These are phyloP conservation scores for Podarcis lilfordi DNA, from an alignment of 2,797 vertebrate genomes.

Conservation along the genomic window DNA sequence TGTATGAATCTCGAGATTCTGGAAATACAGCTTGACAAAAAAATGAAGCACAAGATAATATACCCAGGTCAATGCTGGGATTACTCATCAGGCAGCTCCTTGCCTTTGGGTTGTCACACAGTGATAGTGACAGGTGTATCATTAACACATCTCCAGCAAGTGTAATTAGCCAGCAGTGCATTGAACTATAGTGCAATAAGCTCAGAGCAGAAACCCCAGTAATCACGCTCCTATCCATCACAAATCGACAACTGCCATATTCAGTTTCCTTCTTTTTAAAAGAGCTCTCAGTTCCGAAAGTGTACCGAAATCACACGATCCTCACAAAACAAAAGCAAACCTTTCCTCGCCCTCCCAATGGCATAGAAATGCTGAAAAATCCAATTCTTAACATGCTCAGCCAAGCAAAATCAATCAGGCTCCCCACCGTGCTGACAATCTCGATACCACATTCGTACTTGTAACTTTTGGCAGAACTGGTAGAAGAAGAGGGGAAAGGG, in stretches of 20 bases:
- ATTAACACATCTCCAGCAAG: slow-evolving; percentile 28
- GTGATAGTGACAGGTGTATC: slow-evolving; percentile 20
- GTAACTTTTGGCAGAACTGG: slow-evolving; percentile 12
- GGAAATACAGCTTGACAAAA: background rate
- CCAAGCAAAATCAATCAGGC: background rate
- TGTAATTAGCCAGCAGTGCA: slow-evolving; percentile 16
- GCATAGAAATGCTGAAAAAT: background rate
- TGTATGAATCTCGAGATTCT: background rate
- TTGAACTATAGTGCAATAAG: background rate
- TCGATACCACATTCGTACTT: background rate
- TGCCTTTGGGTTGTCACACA: slow-evolving; percentile 16
- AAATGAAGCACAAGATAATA: background rate
- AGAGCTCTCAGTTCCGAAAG: background rate
- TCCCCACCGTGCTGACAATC: background rate
- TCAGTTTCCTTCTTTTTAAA: slow-evolving; percentile 11
- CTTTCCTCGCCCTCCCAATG: background rate
- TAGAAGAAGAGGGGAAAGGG: background rate
- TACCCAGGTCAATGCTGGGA: background rate
- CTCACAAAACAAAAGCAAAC: background rate
- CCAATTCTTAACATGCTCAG: background rate
- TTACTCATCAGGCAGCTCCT: slow-evolving; percentile 16
- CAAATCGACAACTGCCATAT: background rate
- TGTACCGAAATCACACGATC: background rate
- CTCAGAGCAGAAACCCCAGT: background rate
- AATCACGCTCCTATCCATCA: background rate